Conservation (phyloP, 1,140 invertebrate species). For the Rhopalosiphum maidis region DNA sequence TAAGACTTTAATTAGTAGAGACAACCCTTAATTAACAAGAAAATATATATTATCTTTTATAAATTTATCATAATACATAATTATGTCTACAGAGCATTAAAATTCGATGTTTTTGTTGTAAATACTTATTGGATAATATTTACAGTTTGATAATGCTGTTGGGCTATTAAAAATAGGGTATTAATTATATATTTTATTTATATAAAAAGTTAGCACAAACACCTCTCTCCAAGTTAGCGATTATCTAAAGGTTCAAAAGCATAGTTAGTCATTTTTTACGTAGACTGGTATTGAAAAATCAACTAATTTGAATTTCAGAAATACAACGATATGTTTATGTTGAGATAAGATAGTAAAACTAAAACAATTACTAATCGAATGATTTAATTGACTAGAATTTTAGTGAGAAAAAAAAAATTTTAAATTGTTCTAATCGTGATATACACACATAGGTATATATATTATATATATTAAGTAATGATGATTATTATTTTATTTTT, state of each 20-base stretch:
- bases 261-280: background rate
- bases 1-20: background rate
- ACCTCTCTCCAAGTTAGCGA: background rate
- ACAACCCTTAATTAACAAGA: background rate
- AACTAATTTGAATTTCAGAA: background rate
- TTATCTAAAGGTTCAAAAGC: background rate
- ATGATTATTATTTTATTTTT: background rate
- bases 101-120: conserved; percentile 8
- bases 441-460: background rate
- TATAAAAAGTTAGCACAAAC: conserved; percentile 31
- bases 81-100: background rate
- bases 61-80: background rate
- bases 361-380: background rate
- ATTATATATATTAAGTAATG: background rate
- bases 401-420: background rate
- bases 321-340: background rate
- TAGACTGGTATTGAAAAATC: background rate
- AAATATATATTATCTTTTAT: background rate
- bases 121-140: background rate
- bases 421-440: background rate
- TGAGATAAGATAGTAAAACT: background rate
- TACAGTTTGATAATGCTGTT: background rate
- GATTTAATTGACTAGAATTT: conserved; percentile 39
- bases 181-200: conserved; percentile 1
- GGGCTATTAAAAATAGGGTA: background rate